Conservation (phyloP, 2,888 invertebrate species). For the Octodonta nipae region DNA sequence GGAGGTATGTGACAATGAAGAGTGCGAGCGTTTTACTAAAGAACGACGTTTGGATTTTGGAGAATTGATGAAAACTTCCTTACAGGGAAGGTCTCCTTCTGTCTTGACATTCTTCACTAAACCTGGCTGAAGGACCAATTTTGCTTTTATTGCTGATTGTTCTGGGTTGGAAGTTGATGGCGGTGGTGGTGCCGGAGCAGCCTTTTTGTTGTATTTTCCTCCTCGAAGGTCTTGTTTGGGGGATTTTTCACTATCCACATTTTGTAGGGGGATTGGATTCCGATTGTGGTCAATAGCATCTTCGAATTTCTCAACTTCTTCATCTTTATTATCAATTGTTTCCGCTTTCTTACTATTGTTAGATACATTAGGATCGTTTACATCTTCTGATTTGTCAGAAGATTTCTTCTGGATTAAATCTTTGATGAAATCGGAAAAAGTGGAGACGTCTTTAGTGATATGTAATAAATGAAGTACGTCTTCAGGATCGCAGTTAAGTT, state of each 20-base stretch:
- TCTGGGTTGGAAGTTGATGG: constrained; percentile 7
- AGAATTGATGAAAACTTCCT: constrained; percentile 27
- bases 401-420: too few species aligned
- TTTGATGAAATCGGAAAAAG: constrained; percentile 10
- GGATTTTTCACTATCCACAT: too few species aligned
- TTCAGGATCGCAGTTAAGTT: constrained; percentile 7
- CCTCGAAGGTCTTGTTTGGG: too few species aligned
- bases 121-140: constrained; percentile 38
- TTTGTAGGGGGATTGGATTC: neutral
- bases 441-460: constrained; percentile 12
- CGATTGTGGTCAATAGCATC: too few species aligned
- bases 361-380: neutral
- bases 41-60: constrained; percentile 25
- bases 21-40: constrained; percentile 16
- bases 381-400: too few species aligned
- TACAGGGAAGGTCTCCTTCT: constrained; percentile 18
- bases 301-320: too few species aligned
- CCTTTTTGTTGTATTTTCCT: constrained; percentile 41
- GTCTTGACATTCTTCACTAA: constrained; percentile 25
- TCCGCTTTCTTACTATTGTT: neutral
- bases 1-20: constrained; percentile 15
- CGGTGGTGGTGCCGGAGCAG: constrained; percentile 37
- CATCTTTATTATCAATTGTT: too few species aligned
- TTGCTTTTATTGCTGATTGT: constrained; percentile 35
- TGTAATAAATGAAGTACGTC: constrained; percentile 8